Evolutionary conservation across 2,113 vertebrate species (phyloP).

Genomic region (Choloepus hoffmanni): DNA sequence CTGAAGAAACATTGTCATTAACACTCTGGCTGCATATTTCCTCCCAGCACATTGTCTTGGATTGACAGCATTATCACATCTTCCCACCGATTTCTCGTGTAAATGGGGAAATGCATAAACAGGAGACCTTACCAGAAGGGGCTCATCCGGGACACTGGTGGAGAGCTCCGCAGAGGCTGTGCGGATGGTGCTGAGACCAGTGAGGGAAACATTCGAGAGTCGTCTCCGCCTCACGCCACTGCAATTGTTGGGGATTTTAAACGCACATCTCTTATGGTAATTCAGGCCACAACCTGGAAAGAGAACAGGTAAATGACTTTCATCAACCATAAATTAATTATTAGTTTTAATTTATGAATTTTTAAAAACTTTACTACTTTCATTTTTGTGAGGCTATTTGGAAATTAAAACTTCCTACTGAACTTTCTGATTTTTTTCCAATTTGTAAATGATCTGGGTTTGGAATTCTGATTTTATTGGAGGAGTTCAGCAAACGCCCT

Average conservation of each 20-base stretch:
- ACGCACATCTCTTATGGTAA: slow-evolving; percentile 98
- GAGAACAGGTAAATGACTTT: slow-evolving; percentile 67
- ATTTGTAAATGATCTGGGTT: slow-evolving; percentile 9
- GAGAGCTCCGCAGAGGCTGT: slow-evolving; percentile 93
- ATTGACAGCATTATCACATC: background rate
- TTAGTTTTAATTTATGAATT: slow-evolving; percentile 35
- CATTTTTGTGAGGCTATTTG: background rate
- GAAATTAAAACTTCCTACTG: slow-evolving; percentile 50
- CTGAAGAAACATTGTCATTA: background rate
- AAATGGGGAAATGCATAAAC: background rate
- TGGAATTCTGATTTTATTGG: slow-evolving; percentile 1
- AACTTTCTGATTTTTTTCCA: background rate
- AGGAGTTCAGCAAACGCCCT: background rate
- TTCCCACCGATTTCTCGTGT: background rate
- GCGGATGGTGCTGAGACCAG: slow-evolving; percentile 89
- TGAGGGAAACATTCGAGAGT: slow-evolving; percentile 95
- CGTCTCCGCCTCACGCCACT: slow-evolving; percentile 94
- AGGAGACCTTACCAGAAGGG: slow-evolving; percentile 91
- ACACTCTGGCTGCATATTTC: background rate
- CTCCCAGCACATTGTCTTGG: background rate
- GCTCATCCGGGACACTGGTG: slow-evolving; percentile 88
- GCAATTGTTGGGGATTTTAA: slow-evolving; percentile 99
- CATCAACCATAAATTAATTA: slow-evolving; percentile 36
- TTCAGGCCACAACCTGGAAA: slow-evolving; percentile 96
- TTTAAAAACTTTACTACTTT: background rate